Evolutionary conservation across 2,113 vertebrate species (phyloP).

Genomic region (Cyanistes caeruleus): DNA sequence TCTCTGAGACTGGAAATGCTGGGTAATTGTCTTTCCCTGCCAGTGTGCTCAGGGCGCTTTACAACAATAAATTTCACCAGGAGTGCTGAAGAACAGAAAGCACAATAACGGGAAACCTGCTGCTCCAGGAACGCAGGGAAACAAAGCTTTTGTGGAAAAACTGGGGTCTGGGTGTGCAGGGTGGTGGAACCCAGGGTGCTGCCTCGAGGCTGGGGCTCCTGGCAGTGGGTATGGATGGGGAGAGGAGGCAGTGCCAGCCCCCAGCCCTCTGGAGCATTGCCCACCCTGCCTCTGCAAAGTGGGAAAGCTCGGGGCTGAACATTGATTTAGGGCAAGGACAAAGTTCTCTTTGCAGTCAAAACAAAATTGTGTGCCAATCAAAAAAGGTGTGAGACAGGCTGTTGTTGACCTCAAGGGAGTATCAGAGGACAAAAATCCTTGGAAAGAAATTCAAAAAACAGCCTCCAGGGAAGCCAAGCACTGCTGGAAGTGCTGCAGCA

Average conservation of each 20-base stretch:
- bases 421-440: constrained; percentile 10
- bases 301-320: not conserved
- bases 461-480: not conserved
- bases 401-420: not conserved
- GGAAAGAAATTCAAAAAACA: not conserved
- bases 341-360: not conserved
- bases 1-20: constrained; percentile 50
- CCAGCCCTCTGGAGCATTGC: accelerated
- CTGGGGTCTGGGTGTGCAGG: not conserved
- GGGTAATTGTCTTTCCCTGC: constrained; percentile 64
- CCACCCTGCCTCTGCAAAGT: not conserved
- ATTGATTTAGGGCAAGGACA: not conserved
- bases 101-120: not conserved
- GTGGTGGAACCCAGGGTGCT: not conserved
- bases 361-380: constrained; percentile 19
- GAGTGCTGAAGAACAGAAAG: constrained; percentile 34
- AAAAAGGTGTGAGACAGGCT: not conserved
- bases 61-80: constrained; percentile 60
- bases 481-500: not conserved
- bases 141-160: accelerated
- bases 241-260: not conserved
- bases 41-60: constrained; percentile 57
- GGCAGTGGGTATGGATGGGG: not conserved
- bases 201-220: not conserved
- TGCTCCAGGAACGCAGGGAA: not conserved